Evolutionary conservation across 37 sponge, comb jelly and placozoan genomes (phyloP).

Genomic region (Tethya wilhelma): DNA sequence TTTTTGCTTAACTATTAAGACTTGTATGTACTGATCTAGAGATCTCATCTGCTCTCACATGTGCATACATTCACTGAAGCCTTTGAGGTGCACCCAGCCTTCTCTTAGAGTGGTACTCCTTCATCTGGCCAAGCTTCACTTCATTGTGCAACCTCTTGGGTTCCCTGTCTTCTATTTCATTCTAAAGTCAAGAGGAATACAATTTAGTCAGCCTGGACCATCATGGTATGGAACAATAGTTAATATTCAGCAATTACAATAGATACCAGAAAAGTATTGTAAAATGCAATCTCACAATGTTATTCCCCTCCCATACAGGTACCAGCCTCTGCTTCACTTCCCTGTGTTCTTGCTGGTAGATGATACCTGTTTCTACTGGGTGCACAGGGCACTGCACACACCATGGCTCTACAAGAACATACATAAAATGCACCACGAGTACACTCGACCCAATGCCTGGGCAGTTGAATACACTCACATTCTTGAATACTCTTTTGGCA

Average conservation of each 20-base stretch:
- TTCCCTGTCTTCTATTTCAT: slow-evolving; percentile 35
- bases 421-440: slow-evolving; percentile 75
- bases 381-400: slow-evolving; percentile 60
- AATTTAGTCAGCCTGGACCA: no score
- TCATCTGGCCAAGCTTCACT: slow-evolving; percentile 8
- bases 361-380: slow-evolving; percentile 71
- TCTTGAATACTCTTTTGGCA: slow-evolving; percentile 41
- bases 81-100: neutral
- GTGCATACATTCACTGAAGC: neutral
- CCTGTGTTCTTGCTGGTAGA: slow-evolving; percentile 44
- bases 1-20: no score
- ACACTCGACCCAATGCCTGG: slow-evolving; percentile 37
- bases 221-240: no score
- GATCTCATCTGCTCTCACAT: no score
- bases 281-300: no score
- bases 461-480: slow-evolving; percentile 61
- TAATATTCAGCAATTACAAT: no score
- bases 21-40: no score
- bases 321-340: slow-evolving; percentile 29
- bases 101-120: neutral
- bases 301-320: no score
- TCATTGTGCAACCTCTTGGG: slow-evolving; percentile 14
- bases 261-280: no score
- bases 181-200: slow-evolving; percentile 32
- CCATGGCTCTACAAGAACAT: slow-evolving; percentile 70